phyloP scores from a whole-genome alignment of 2,888 invertebrate species.

The Encarsia formosa region DNA sequence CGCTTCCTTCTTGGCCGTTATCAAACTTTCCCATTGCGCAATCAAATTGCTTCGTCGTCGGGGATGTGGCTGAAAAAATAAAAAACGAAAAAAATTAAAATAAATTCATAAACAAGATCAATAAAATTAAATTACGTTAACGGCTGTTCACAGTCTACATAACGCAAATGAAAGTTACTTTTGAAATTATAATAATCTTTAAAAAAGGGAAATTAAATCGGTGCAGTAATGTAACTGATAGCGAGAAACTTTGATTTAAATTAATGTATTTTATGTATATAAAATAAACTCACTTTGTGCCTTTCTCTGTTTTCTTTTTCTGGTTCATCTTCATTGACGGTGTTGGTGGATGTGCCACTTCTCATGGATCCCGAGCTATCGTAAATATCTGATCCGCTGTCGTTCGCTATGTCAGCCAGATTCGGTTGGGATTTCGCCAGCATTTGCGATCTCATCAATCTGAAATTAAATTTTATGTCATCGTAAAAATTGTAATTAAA shows the following conservation, averaged over 20 bases:
- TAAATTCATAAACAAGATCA: too few species aligned
- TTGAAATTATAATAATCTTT: neutral
- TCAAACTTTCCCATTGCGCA: conserved; percentile 78
- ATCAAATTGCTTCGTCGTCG: conserved; percentile 67
- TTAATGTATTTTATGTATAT: too few species aligned
- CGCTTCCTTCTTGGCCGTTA: conserved; percentile 48
- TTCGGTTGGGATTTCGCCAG: conserved; percentile 53
- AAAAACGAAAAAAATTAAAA: too few species aligned
- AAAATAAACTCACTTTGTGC: conserved; percentile 43
- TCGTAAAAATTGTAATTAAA: too few species aligned
- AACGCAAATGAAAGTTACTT: too few species aligned
- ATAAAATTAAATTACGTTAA: too few species aligned
- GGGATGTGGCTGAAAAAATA: conserved; percentile 41
- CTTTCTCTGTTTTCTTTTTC: conserved; percentile 42
- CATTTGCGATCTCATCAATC: conserved; percentile 49
- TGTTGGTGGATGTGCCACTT: conserved; percentile 45
- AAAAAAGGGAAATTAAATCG: too few species aligned
- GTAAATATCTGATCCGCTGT: conserved; percentile 47
- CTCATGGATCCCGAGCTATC: conserved; percentile 43
- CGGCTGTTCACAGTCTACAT: too few species aligned
- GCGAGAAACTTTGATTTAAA: too few species aligned
- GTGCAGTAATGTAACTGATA: too few species aligned
- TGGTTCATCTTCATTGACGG: conserved; percentile 43
- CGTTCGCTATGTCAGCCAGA: conserved; percentile 46
- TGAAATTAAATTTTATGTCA: too few species aligned